phyloP scores from a whole-genome alignment of 2,113 vertebrate species.

The Empidonax alnorum region DNA sequence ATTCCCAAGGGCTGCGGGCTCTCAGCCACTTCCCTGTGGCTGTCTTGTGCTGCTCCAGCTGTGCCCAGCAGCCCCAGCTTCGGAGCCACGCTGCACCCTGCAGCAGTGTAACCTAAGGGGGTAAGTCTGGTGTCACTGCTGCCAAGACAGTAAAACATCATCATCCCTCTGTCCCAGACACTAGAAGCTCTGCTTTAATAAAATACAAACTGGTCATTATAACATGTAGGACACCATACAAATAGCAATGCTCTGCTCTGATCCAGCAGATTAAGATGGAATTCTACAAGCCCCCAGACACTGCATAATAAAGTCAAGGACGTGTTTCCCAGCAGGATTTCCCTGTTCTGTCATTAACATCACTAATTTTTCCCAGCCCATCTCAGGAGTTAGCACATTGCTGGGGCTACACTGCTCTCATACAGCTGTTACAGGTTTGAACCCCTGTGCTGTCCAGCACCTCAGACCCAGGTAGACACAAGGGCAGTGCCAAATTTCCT shows the following conservation, averaged over 20 bases:
- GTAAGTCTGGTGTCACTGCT: not conserved
- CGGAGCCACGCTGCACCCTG: not conserved
- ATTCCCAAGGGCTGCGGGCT: not conserved
- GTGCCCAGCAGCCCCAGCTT: not conserved
- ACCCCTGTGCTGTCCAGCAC: not conserved
- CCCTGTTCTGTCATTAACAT: not conserved
- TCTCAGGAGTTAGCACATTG: not conserved
- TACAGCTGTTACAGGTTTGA: not conserved
- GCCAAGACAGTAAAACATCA: not conserved
- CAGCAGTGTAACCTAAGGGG: not conserved
- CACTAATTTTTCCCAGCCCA: not conserved
- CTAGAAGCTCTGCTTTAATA: not conserved
- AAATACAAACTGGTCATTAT: not conserved
- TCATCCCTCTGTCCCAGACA: not conserved
- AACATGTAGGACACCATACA: not conserved
- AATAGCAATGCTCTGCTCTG: not conserved
- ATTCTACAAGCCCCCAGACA: not conserved
- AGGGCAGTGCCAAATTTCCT: rapidly evolving
- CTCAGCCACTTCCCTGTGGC: not conserved
- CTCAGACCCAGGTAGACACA: rapidly evolving
- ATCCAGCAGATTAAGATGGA: not conserved
- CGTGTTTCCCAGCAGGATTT: not conserved
- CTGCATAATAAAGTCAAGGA: not conserved
- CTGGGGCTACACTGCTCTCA: not conserved
- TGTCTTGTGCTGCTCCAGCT: not conserved